phyloP scores from a whole-genome alignment of 2,113 vertebrate genomes.

The Trichomycterus rosablanca region DNA sequence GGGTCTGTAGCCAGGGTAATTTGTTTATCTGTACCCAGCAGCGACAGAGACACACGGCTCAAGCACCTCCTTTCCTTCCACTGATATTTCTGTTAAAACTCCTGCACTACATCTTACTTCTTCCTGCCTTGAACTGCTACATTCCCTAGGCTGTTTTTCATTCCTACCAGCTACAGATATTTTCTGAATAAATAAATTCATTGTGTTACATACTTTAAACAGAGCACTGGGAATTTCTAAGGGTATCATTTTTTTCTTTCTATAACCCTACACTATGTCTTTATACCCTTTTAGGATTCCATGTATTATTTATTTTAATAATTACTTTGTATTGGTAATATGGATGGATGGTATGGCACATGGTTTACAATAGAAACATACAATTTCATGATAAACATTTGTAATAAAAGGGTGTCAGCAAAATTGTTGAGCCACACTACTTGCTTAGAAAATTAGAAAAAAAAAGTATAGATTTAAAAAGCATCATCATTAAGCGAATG shows the following conservation, averaged over 20 bases:
- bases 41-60: constrained; percentile 49
- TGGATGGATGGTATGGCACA: no score
- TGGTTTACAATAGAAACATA: no score
- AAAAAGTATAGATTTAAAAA: no score
- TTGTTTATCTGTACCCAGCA: constrained; percentile 59
- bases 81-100: constrained; percentile 37
- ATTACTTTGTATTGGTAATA: no score
- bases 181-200: neutral
- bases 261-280: no score
- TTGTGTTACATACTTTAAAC: neutral
- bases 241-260: neutral
- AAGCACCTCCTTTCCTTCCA: constrained; percentile 29
- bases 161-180: neutral
- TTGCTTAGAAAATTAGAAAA: no score
- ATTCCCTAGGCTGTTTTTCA: neutral
- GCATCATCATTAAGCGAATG: no score
- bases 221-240: neutral
- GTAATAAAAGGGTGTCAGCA: no score
- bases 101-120: constrained; percentile 34
- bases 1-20: constrained; percentile 58
- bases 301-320: no score
- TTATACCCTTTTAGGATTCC: no score
- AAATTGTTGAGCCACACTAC: no score
- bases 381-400: no score
- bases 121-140: constrained; percentile 10